Conservation (phyloP, 1,140 invertebrate species). For the Eriocheir sinensis region DNA sequence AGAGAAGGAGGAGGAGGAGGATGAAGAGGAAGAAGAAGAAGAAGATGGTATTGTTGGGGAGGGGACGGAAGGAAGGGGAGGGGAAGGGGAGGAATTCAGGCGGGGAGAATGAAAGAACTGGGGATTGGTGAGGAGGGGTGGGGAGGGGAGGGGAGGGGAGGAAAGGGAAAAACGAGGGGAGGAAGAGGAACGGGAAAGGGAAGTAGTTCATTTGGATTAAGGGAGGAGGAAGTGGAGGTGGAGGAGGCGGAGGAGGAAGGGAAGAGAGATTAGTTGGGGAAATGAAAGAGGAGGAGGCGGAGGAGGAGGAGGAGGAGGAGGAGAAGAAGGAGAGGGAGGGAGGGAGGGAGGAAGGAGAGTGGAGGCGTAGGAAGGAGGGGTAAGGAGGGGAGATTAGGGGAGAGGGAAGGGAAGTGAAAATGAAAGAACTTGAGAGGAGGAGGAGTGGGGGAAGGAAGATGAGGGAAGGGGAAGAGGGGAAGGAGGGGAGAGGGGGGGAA, state of each 20-base stretch:
- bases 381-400: neutral
- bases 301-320: neutral
- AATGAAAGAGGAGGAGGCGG: neutral
- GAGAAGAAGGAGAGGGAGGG: neutral
- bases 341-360: neutral
- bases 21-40: neutral
- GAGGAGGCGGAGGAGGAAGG: neutral
- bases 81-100: neutral
- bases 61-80: neutral
- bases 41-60: neutral
- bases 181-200: neutral
- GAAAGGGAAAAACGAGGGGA: neutral
- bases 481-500: neutral
- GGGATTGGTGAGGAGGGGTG: neutral
- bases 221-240: neutral
- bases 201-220: neutral
- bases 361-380: neutral
- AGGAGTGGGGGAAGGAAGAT: too few relatives aligned
- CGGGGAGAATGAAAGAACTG: neutral
- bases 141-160: neutral
- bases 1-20: neutral
- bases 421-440: neutral
- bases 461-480: neutral
- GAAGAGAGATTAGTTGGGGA: neutral
- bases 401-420: neutral